phyloP scores from a whole-genome alignment of 1,140 invertebrate genomes.

The Wasmannia auropunctata region DNA sequence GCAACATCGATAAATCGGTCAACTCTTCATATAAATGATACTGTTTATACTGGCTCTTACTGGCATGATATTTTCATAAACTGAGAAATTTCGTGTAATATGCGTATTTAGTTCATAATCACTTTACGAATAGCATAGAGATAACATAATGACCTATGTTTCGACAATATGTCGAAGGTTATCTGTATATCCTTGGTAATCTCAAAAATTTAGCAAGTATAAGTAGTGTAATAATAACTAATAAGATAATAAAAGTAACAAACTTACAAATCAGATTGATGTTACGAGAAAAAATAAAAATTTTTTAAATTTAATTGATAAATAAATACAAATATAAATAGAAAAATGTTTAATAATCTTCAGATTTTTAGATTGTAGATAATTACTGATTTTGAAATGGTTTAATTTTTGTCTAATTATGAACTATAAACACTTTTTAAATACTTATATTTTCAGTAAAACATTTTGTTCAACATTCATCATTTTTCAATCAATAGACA shows the following conservation, averaged over 20 bases:
- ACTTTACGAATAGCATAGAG: neutral
- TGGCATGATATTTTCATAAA: neutral
- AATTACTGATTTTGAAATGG: too few species aligned
- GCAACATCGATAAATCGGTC: conserved; percentile 53
- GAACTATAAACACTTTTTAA: too few species aligned
- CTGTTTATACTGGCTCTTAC: conserved; percentile 58
- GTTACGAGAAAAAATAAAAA: neutral
- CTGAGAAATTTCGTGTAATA: neutral
- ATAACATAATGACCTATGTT: neutral
- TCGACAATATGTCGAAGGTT: neutral
- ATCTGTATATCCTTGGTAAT: neutral
- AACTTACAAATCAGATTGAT: neutral
- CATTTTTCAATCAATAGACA: too few species aligned
- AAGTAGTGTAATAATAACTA: neutral
- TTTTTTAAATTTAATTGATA: neutral
- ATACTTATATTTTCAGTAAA: too few species aligned
- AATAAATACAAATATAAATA: too few species aligned
- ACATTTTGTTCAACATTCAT: too few species aligned
- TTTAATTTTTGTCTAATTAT: too few species aligned
- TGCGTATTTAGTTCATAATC: neutral
- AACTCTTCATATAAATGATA: conserved; percentile 44
- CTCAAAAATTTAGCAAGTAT: neutral
- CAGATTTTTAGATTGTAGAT: too few species aligned
- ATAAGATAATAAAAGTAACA: neutral
- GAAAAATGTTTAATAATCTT: too few species aligned